Base-by-base conservation (phyloP, 2,888 invertebrate genomes). In the Scaptomyza polygonia region DNA sequence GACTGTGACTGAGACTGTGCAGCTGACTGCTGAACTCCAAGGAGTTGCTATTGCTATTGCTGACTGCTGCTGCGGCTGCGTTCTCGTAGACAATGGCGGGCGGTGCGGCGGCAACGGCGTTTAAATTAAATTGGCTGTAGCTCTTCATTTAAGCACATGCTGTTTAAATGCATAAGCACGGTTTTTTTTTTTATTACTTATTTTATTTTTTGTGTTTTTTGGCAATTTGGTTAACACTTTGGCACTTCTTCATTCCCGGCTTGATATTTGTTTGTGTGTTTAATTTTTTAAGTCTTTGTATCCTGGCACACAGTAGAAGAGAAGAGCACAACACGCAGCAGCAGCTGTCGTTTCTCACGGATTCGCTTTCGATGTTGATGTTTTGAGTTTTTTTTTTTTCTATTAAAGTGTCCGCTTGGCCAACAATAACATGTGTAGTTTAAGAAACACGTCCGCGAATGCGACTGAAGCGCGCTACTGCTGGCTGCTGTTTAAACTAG, bases 131-230 rank as follows among this genome's bases (percentile, higher is more conserved):
- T 77, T 88, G 86, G 71, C 72, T 88, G 77, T 87, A 88, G 75
- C 83, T 88, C 89, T 88, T 88, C 88, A 88, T 88, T 89, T 88
- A 89, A 79, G 88, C 86, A 87, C 81, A 81, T 81, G 77, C 73
- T 69, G 72, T 71, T 69, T 49, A 58, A 64, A 72, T 56, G 59
- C 49, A 65, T 59, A 66, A 53, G 53, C 61, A 54, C 63, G 12
- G 32, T 21, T 42, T 32, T 42, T 32, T 14, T 16, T 34, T 40
- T 64, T n/a, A n/a, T 16, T 8, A 29, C 18, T 9, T 27, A 30
- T 49, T 18, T 7, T 39, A 9, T 18, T 16, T 56, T 12, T 44
- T 7, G 42, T 44, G 45, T 30, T 30, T 56, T 72, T 88, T 77
- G 88, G 88, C 83, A 87, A 82, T 63, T 87, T 68, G 70, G 67